Conservation (phyloP, 2,797 vertebrate genomes). For the Sebastes itinus region DNA sequence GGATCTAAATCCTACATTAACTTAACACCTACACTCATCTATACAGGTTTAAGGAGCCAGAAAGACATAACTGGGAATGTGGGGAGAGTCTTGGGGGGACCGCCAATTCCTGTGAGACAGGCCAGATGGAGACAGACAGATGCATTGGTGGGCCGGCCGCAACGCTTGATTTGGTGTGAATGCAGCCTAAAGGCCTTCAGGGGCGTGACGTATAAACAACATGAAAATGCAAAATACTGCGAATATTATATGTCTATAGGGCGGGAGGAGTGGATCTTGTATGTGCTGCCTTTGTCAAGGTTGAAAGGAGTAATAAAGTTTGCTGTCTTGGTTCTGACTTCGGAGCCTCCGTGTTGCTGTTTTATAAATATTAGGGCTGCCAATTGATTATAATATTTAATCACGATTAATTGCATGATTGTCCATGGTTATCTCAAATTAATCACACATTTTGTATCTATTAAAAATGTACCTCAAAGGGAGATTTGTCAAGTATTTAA, state of each 20-base stretch:
- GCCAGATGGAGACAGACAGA: not conserved
- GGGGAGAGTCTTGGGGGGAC: not conserved
- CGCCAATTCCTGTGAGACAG: not conserved
- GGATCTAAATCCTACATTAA: constrained; percentile 13
- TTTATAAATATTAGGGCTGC: too few species aligned
- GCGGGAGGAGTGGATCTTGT: not conserved
- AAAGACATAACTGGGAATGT: not conserved
- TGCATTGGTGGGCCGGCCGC: not conserved
- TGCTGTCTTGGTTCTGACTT: not conserved
- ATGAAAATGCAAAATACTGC: not conserved
- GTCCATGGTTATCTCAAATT: too few species aligned
- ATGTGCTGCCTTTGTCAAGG: not conserved
- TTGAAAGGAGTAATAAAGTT: too few species aligned
- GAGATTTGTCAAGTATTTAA: too few species aligned
- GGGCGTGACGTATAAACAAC: not conserved
- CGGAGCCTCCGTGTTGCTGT: not conserved
- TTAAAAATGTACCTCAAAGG: too few species aligned
- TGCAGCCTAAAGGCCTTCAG: not conserved
- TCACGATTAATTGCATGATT: too few species aligned
- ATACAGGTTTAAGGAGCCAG: not conserved
- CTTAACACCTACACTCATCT: not conserved
- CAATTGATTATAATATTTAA: too few species aligned
- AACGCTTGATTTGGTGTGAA: not conserved
- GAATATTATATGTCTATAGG: not conserved
- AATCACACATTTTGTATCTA: too few species aligned